A percentile compares a stretch with the other conserved stretches of the same genome.
Conservation (phyloP, 37 sponge, comb jelly and placozoan species). For the Axinella damicornis region DNA sequence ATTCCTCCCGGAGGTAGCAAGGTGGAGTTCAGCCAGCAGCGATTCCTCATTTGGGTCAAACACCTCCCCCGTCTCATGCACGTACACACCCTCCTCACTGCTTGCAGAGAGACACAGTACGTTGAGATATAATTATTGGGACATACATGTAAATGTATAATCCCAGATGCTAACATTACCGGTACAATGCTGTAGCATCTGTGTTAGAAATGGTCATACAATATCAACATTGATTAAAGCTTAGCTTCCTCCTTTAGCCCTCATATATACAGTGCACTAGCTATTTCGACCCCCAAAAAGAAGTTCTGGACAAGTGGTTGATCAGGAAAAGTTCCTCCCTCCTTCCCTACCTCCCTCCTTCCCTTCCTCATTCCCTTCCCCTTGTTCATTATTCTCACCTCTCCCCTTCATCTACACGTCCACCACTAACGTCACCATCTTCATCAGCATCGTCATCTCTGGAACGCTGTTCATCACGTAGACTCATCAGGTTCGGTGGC, state of each 20-base stretch:
- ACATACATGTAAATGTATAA: not conserved
- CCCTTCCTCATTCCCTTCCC: too few relatives aligned
- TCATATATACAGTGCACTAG: too few relatives aligned
- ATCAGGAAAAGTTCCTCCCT: too few relatives aligned
- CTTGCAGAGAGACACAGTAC: not conserved
- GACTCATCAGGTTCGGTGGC: constrained; percentile 34
- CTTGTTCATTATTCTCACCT: too few relatives aligned
- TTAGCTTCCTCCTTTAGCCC: too few relatives aligned
- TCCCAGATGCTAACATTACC: not conserved
- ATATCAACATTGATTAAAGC: too few relatives aligned
- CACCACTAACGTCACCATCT: not conserved
- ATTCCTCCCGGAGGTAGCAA: constrained; percentile 21
- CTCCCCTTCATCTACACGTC: not conserved
- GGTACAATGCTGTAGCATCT: too few relatives aligned
- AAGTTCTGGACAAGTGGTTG: too few relatives aligned
- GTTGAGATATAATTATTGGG: too few relatives aligned
- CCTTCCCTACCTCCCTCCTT: too few relatives aligned
- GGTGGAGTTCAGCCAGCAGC: constrained; percentile 42
- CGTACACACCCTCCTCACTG: not conserved
- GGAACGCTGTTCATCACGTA: constrained; percentile 19
- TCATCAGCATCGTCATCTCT: not conserved
- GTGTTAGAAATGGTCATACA: too few relatives aligned
- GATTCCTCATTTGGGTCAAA: constrained; percentile 43
- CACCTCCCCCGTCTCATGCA: constrained; percentile 1
- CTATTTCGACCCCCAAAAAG: too few relatives aligned